Evolutionary conservation across 2,113 vertebrate species (phyloP).

Genomic region (Cyprinodon tularosa): DNA sequence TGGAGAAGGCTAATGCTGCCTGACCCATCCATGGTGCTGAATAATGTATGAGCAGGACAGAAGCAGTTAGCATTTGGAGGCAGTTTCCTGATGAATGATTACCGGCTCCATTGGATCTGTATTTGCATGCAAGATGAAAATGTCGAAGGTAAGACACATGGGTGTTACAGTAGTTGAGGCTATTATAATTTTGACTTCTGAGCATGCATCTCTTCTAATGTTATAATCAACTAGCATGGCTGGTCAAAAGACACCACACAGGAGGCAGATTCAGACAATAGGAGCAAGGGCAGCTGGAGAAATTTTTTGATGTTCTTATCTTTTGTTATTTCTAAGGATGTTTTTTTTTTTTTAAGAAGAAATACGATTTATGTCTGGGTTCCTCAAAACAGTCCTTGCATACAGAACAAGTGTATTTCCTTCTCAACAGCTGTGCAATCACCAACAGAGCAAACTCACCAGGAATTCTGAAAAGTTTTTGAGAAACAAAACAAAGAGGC

Average conservation of each 20-base stretch:
- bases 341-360: slow-evolving; percentile 54
- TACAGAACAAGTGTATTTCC: no score
- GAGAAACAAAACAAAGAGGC: no score
- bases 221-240: slow-evolving; percentile 68
- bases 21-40: slow-evolving; percentile 72
- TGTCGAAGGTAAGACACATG: slow-evolving; percentile 72
- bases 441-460: no score
- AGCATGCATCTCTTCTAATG: slow-evolving; percentile 70
- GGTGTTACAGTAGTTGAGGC: slow-evolving; percentile 59
- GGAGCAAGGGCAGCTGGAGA: no score
- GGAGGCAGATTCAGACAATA: slow-evolving; percentile 45
- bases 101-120: slow-evolving; percentile 75
- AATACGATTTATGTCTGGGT: slow-evolving; percentile 65
- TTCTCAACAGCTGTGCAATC: no score
- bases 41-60: slow-evolving; percentile 80
- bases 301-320: slow-evolving; percentile 54
- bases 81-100: slow-evolving; percentile 81
- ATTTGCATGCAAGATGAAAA: slow-evolving; percentile 84
- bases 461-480: no score
- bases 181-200: slow-evolving; percentile 69
- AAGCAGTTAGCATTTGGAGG: slow-evolving; percentile 77
- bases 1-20: slow-evolving; percentile 63
- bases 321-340: slow-evolving; percentile 63
- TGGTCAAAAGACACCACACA: slow-evolving; percentile 59
- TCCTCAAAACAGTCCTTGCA: background rate